These are phyloP conservation scores for Delichon dasypus DNA, from an alignment of 2,797 vertebrate genomes.

Conservation along the genomic window DNA sequence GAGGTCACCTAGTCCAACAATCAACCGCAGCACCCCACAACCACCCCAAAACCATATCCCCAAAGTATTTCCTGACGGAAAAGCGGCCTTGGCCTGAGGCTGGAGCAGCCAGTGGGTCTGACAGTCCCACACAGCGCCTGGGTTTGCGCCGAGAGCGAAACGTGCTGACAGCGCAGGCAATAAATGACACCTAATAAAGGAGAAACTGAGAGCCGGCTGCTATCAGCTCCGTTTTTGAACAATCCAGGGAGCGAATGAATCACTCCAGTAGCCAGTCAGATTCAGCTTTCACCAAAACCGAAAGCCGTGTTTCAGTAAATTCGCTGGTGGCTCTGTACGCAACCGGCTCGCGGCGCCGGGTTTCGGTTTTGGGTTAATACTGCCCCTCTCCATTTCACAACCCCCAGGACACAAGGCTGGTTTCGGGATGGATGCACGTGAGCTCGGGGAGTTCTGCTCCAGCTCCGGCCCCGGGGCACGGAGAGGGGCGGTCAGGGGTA, in stretches of 20 bases:
- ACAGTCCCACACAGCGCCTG: neutral
- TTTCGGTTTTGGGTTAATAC: constrained; percentile 12
- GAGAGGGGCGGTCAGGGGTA: accelerated
- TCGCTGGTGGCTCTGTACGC: neutral
- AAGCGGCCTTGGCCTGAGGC: neutral
- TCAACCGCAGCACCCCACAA: too few relatives aligned
- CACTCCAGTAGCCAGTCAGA: neutral
- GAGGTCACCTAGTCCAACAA: neutral
- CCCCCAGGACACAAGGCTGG: neutral
- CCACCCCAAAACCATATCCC: neutral
- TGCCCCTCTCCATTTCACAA: constrained; percentile 36
- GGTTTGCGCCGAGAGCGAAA: neutral
- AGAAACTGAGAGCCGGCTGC: constrained; percentile 35
- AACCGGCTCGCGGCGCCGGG: neutral
- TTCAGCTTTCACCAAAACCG: constrained; percentile 66
- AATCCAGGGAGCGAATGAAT: constrained; percentile 46
- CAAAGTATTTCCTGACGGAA: neutral
- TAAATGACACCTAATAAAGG: neutral
- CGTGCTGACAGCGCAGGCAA: neutral
- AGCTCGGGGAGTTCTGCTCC: neutral
- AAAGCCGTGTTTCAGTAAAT: constrained; percentile 39
- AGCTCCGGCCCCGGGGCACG: neutral
- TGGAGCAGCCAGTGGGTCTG: neutral
- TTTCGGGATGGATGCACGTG: neutral
- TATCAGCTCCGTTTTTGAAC: neutral